Evolutionary conservation across 2,113 vertebrate genomes (phyloP).

Genomic region (Donacobius atricapilla): DNA sequence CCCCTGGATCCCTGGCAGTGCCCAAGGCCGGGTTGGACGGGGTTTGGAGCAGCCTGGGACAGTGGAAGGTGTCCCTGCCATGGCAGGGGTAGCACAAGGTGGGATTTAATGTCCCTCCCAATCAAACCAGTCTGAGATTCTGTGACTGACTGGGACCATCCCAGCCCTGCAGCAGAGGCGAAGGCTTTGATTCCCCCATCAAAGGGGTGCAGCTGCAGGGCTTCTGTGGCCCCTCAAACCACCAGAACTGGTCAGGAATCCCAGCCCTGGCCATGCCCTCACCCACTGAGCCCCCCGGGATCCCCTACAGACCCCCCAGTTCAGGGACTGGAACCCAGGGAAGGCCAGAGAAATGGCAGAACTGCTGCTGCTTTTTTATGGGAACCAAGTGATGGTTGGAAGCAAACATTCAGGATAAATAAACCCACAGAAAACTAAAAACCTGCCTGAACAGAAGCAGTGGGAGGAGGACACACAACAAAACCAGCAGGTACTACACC

Average conservation of each 20-base stretch:
- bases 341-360: not conserved
- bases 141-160: not conserved
- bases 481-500: not conserved
- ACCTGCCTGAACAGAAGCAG: not conserved
- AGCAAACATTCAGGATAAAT: not conserved
- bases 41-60: not conserved
- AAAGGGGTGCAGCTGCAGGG: not conserved
- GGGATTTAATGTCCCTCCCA: accelerated
- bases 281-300: too few species aligned
- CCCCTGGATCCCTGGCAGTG: not conserved
- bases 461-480: not conserved
- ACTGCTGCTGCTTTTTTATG: not conserved
- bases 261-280: not conserved
- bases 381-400: not conserved
- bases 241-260: not conserved
- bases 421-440: not conserved
- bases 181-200: not conserved
- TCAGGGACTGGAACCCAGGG: not conserved
- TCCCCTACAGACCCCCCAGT: accelerated
- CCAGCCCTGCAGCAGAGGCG: not conserved
- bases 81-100: accelerated
- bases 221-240: accelerated
- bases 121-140: not conserved
- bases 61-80: not conserved
- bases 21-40: not conserved